Percentiles rank a stretch among this genome's conserved stretches.
Evolutionary conservation across 2,113 vertebrate species (phyloP).

Genomic region (Ia io): DNA sequence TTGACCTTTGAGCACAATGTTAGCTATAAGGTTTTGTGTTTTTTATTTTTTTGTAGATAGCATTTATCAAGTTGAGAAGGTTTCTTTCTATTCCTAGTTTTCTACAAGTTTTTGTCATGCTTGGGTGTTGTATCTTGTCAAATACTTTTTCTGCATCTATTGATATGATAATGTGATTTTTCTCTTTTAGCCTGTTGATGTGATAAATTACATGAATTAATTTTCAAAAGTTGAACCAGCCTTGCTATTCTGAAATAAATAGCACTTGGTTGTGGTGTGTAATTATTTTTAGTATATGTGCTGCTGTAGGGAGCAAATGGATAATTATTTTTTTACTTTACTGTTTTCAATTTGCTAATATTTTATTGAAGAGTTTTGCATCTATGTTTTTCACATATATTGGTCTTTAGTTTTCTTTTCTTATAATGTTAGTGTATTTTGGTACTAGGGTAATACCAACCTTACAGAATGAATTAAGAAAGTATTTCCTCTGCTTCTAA

Average conservation of each 20-base stretch:
- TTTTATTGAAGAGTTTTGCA: not conserved
- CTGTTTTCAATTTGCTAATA: not conserved
- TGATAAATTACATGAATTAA: not conserved
- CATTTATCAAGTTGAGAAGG: not conserved
- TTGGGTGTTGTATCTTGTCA: not conserved
- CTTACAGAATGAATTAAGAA: not conserved
- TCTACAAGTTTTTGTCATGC: not conserved
- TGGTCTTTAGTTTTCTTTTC: not conserved
- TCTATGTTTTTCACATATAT: not conserved
- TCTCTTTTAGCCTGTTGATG: not conserved
- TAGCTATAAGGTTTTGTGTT: not conserved
- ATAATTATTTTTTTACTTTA: not conserved
- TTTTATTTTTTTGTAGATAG: not conserved
- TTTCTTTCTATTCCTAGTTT: not conserved
- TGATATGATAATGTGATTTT: not conserved
- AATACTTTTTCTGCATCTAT: not conserved
- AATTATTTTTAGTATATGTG: not conserved
- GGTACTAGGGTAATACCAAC: not conserved
- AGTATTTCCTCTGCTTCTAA: not conserved
- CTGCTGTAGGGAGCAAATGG: not conserved
- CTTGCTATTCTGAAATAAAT: not conserved
- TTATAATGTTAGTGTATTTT: not conserved
- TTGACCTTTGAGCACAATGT: not conserved
- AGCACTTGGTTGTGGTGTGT: not conserved
- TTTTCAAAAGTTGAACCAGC: not conserved